These are phyloP conservation scores for Galbula dea DNA, from an alignment of 2,113 vertebrate species.

Conservation along the genomic window DNA sequence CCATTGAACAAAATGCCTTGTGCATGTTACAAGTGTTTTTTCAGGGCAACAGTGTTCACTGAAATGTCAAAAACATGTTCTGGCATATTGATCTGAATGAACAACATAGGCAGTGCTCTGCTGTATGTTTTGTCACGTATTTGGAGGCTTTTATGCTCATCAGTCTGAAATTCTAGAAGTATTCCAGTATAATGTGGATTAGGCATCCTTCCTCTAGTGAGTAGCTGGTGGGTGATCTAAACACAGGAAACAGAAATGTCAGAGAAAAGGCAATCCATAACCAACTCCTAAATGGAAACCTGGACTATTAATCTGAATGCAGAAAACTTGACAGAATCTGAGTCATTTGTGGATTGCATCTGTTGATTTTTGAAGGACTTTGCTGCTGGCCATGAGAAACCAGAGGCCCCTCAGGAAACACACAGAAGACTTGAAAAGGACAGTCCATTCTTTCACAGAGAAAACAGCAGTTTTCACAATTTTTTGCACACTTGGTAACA, in stretches of 20 bases:
- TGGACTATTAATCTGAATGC: neutral
- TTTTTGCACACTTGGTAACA: neutral
- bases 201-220: neutral
- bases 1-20: neutral
- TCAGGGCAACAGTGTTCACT: neutral
- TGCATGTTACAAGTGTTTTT: neutral
- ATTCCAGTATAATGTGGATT: neutral
- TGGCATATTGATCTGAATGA: neutral
- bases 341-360: neutral
- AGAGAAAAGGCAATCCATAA: neutral
- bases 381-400: neutral
- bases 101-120: neutral
- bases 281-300: neutral
- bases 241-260: neutral
- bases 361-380: neutral
- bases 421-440: neutral
- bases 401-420: neutral
- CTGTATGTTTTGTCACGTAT: neutral
- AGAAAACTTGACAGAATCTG: neutral
- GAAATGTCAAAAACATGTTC: neutral
- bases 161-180: neutral
- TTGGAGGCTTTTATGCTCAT: neutral
- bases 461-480: neutral
- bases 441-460: neutral
- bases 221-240: neutral